Conservation (phyloP, 35 echinoderm and acorn worm genomes). For the Chiridota heheva region DNA sequence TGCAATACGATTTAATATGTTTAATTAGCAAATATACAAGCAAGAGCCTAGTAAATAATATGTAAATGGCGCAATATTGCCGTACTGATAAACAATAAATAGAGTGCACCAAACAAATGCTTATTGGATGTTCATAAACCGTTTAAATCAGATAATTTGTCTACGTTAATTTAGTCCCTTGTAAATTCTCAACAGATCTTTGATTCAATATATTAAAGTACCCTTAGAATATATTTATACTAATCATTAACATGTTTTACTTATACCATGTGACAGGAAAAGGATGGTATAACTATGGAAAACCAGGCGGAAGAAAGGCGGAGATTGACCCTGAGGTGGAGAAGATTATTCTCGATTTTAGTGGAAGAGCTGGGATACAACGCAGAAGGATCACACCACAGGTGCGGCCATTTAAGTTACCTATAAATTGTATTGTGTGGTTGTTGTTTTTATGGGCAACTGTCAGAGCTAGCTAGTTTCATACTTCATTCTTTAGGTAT, state of each 20-base stretch:
- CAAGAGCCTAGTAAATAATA: too few species aligned
- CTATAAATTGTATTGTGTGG: not conserved
- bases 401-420: constrained; percentile 52
- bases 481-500: not conserved
- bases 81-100: too few species aligned
- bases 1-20: too few species aligned
- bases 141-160: too few species aligned
- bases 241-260: not conserved
- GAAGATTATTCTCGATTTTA: constrained; percentile 68
- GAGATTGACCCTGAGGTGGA: constrained; percentile 73
- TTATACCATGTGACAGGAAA: constrained; percentile 83
- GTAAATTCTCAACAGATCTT: too few species aligned
- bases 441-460: not conserved
- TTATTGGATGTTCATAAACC: too few species aligned
- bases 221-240: too few species aligned
- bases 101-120: too few species aligned
- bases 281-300: constrained; percentile 95
- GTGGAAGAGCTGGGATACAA: constrained; percentile 65
- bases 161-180: too few species aligned
- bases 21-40: too few species aligned
- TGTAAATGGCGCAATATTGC: too few species aligned
- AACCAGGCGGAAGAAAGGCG: constrained; percentile 62
- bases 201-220: too few species aligned
- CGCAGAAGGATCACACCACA: constrained; percentile 69
- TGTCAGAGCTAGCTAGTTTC: not conserved